Evolutionary conservation across 2,797 vertebrate species (phyloP), one percentile per base, ranked within the genome.

Genomic region (Lepus oiostolus): DNA sequence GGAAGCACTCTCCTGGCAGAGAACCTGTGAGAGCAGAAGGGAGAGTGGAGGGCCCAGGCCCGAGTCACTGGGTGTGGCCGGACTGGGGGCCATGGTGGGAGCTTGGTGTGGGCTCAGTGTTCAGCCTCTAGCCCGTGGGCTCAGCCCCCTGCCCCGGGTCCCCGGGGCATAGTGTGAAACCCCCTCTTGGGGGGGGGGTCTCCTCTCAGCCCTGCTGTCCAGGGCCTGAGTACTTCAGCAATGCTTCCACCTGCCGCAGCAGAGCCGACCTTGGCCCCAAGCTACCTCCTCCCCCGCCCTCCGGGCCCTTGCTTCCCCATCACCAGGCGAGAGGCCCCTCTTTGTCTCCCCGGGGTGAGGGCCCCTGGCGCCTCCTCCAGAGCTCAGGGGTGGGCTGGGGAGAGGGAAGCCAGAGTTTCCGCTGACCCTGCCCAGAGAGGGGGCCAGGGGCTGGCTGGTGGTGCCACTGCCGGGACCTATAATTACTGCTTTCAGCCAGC

Each of bases 401-500:
- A 62, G 35, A 72, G 47, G 70, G 38, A 76, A 79, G 12, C 60
- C 11, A 70, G 82, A 65, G 16, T 60, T 94, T 91, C 90, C 19
- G n/a, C 71, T 4, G 35, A 28, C 82, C n/a, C 32, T 47, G 85
- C 35, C 54, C 60, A 52, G 77, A 81, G 85, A 67, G 54, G 63
- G 60, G 90, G 88, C 83, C 22, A 90, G 77, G 83, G 93, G 83
- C 95, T 28, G 96, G 76, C 68, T 79, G 75, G 42, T 30, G 71
- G 28, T 90, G 87, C 85, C 82, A n/a, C 42, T n/a, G 24, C 65
- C n/a, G 72, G 92, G 93, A 92, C 83, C 12, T 96, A 63, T 96
- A 97, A 97, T 97, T 97, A 97, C 47, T 17, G 86, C 85, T 96
- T 97, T 90, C 88, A 95, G 85, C 71, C 80, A 35, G 85, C 63